Evolutionary conservation across 2,797 vertebrate genomes (phyloP), one percentile per base, ranked within the genome.

Genomic region (Todus mexicanus): DNA sequence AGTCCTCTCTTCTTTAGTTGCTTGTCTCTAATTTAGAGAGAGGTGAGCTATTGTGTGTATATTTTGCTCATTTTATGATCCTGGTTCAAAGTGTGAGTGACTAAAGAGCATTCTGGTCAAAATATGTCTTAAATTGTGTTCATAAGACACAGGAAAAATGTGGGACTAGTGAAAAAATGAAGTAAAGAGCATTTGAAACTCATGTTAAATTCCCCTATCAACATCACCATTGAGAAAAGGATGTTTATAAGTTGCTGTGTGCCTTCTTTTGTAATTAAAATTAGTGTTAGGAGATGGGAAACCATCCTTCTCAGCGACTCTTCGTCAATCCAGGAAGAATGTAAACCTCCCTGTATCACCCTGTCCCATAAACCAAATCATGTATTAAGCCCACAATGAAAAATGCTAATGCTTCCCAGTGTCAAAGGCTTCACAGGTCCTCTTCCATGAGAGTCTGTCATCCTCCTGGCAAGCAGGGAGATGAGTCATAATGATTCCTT

Each of bases 231-330:
- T 80, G 43, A 69, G 37, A 64, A 72, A 64, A 76, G 18, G 15
- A 56, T 40, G 31, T 72, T 84, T 71, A 8, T 43, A 51, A 26
- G 37, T 27, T 54, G 37, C 50, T 47, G 4, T 37, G 59, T 1
- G 26, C 40, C 15, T 40, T 21, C 23, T 54, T 85, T 68, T 50
- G 25, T 35, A 60, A 65, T 65, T 56, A 35, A 77, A 68, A 33
- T 65, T 37, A 37, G 15, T 69, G 42, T 61, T 27, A 20, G 40
- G 57, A 31, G n/a, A 31, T 72, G 54, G 21, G 31, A 76, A 86
- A 54, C 40, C 6, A 9, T 40, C 38, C 17, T 74, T 81, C 47
- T 70, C 1, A 0, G 13, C 37, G 57, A 43, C 3, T 0, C 8
- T 90, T 70, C 48, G 54, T 89, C n/a, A 57, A n/a, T 26, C 56